phyloP scores from a whole-genome alignment of 2,797 vertebrate genomes.

The Ctenopoma kingsleyae region DNA sequence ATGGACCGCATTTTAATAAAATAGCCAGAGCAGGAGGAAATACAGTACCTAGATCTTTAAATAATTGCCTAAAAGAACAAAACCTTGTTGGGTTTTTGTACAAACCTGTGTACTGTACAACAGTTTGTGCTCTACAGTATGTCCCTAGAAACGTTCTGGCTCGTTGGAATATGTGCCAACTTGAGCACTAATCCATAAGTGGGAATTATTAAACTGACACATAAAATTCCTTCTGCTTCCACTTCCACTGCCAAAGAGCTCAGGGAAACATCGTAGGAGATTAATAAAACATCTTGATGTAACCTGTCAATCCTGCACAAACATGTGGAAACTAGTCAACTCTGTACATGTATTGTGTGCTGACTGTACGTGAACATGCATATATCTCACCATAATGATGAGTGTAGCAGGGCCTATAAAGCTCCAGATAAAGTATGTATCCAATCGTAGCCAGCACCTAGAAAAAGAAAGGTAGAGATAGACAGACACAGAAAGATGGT shows the following conservation, averaged over 20 bases:
- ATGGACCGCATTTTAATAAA: slow-evolving; percentile 27
- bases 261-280: slow-evolving; percentile 45
- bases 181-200: slow-evolving; percentile 54
- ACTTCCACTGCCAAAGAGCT: slow-evolving; percentile 30
- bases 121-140: slow-evolving; percentile 9
- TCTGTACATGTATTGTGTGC: slow-evolving; percentile 8
- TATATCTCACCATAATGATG: slow-evolving; percentile 97
- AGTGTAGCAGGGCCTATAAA: slow-evolving; percentile 99
- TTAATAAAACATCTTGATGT: slow-evolving; percentile 44
- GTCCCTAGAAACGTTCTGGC: slow-evolving; percentile 36
- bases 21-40: slow-evolving; percentile 19
- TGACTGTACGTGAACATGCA: slow-evolving; percentile 35
- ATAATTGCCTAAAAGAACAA: slow-evolving; percentile 33
- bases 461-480: slow-evolving; percentile 75
- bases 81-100: slow-evolving; percentile 46
- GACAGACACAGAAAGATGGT: slow-evolving; percentile 20
- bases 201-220: slow-evolving; percentile 51
- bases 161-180: slow-evolving; percentile 41
- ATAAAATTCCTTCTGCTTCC: slow-evolving; percentile 36
- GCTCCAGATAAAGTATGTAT: slow-evolving; percentile 99
- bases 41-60: slow-evolving; percentile 36
- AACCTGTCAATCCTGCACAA: slow-evolving; percentile 9
- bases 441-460: slow-evolving; percentile 98
- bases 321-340: slow-evolving; percentile 20
- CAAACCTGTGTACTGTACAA: slow-evolving; percentile 40